These are phyloP conservation scores for Pica pica DNA, from an alignment of 2,113 vertebrate species.

Conservation along the genomic window DNA sequence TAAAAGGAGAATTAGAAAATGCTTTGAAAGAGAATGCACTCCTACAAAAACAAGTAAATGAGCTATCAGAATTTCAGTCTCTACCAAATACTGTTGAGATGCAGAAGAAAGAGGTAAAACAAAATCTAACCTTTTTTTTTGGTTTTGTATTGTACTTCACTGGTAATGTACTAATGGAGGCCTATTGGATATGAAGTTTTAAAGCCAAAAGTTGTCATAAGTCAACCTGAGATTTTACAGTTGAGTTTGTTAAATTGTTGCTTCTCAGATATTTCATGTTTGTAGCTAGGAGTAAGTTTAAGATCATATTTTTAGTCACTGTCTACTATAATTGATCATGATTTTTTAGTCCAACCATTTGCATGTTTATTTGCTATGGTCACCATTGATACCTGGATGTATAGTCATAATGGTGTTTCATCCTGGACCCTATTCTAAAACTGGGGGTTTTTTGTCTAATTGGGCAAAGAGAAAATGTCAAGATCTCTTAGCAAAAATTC, in stretches of 20 bases:
- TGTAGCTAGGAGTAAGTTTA: not conserved
- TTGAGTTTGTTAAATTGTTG: not conserved
- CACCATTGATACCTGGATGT: not conserved
- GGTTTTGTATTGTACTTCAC: not conserved
- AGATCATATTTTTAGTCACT: not conserved
- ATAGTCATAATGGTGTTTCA: not conserved
- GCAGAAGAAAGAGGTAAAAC: slow-evolving; percentile 74
- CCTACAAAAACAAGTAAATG: slow-evolving; percentile 64
- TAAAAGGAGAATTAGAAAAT: slow-evolving; percentile 75
- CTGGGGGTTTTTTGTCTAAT: not conserved
- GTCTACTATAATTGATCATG: not conserved
- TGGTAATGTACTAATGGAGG: not conserved
- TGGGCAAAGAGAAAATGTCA: not conserved
- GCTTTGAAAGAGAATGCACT: slow-evolving; percentile 60
- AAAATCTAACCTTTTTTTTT: not conserved
- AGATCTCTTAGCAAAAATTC: not conserved
- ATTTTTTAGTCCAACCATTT: not conserved
- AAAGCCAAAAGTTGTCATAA: not conserved
- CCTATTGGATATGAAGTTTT: not conserved
- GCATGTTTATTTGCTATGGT: not conserved
- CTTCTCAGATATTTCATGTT: not conserved
- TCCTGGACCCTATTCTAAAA: not conserved
- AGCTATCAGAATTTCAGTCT: slow-evolving; percentile 60
- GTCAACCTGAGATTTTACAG: not conserved
- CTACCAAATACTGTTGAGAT: slow-evolving; percentile 61